A percentile compares a stretch with the other conserved stretches of the same genome.
Conservation (phyloP, 2,797 vertebrate genomes). For the Bovichtus diacanthus region DNA sequence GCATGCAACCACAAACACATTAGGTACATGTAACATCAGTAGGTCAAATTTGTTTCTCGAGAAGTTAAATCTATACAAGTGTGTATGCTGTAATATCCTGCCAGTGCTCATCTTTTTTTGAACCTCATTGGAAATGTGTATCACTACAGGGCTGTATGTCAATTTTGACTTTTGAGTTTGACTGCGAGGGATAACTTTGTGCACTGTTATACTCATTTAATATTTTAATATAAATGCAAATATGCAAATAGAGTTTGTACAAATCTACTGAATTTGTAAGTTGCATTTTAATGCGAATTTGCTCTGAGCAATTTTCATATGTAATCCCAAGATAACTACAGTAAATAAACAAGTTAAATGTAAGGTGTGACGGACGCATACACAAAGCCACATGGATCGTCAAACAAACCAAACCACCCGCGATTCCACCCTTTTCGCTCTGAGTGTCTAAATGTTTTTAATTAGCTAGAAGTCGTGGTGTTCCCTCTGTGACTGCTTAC, state of each 20-base stretch:
- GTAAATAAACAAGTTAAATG: conserved; percentile 57
- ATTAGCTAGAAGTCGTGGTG: conserved; percentile 80
- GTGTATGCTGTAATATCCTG: conserved; percentile 27
- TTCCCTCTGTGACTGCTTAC: conserved; percentile 77
- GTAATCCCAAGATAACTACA: conserved; percentile 26
- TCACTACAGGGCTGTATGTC: background rate
- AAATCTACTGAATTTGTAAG: conserved; percentile 16
- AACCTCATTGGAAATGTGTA: conserved; percentile 3
- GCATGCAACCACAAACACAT: conserved; percentile 57
- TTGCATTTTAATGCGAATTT: background rate
- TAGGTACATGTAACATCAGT: conserved; percentile 33
- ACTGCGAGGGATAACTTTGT: background rate
- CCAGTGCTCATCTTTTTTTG: conserved; percentile 16
- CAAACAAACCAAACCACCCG: conserved; percentile 78
- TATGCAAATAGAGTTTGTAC: background rate
- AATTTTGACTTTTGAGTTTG: conserved; percentile 1
- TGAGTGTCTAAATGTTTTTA: conserved; percentile 84
- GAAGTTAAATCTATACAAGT: conserved; percentile 23
- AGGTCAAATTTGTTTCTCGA: conserved; percentile 33
- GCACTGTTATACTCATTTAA: background rate
- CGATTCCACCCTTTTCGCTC: conserved; percentile 78
- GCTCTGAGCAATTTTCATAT: conserved; percentile 12
- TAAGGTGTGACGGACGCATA: conserved; percentile 58
- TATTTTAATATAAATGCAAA: background rate
- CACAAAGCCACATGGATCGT: conserved; percentile 62